phyloP scores from a whole-genome alignment of 2,113 vertebrate genomes.

The Marmota flaviventris region DNA sequence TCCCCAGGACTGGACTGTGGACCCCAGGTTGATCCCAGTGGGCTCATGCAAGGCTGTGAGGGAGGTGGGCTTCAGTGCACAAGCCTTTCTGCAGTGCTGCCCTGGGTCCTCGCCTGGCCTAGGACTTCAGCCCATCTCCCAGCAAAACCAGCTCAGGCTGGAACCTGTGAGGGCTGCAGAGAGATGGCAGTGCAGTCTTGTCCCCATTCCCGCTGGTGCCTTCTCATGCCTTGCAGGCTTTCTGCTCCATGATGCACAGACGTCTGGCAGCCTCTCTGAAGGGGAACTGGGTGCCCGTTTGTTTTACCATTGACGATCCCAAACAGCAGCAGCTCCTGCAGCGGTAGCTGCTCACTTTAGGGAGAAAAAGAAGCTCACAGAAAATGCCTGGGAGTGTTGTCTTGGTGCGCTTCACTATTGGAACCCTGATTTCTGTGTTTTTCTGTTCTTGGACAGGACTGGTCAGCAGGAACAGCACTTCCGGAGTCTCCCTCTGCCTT shows the following conservation, averaged over 20 bases:
- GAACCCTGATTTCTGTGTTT: neutral
- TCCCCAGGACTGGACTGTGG: fast-evolving
- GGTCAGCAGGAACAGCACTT: neutral
- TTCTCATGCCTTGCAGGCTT: neutral
- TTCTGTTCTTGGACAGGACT: neutral
- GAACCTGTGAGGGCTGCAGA: neutral
- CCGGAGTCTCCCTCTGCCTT: neutral
- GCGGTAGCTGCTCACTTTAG: neutral
- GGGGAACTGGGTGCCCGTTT: neutral
- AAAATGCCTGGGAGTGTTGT: neutral
- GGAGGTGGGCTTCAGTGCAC: fast-evolving
- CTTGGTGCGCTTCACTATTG: fast-evolving
- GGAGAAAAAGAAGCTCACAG: neutral
- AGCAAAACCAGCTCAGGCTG: neutral
- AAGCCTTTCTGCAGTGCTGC: fast-evolving
- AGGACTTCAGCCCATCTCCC: neutral
- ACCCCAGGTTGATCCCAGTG: fast-evolving
- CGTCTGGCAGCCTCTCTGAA: neutral
- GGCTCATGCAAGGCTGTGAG: fast-evolving
- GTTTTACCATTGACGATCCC: neutral
- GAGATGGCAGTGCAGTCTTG: fast-evolving
- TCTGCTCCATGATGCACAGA: neutral
- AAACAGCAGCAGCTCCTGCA: fast-evolving
- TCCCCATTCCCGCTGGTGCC: neutral
- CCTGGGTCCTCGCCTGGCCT: fast-evolving